Base-by-base conservation (phyloP, 2,888 invertebrate genomes). In the Coelinius sp. region DNA sequence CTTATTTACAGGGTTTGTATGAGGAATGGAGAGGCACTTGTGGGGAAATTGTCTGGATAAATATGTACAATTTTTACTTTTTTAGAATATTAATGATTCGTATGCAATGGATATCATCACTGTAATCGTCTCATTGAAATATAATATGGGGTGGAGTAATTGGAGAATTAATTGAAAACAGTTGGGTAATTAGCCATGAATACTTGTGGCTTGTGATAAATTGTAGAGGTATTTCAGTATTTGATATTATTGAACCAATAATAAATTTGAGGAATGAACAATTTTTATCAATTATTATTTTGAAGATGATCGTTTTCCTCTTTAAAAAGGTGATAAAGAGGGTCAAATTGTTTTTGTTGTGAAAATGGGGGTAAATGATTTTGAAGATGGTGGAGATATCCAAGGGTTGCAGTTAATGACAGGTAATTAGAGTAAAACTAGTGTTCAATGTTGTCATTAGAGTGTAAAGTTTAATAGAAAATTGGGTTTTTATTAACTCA, bases 401-500 rank as follows among this genome's bases (percentile, higher is more conserved):
- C 7, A n/a, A 41, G 41, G 41, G 41, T 41, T 41, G 12, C 41
- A 12, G 41, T 12, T n/a, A 20, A 20, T 49, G 1, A 5, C 8
- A 17, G 46, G 2, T 20, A 20, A 49, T 20, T 49, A 1, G 1
- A 49, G 8, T 3, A 14, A 14, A 49, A 49, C 14, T 49, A 1
- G 46, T 31, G 31, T 31, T 31, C 10, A 20, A 20, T 49, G 46
- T 49, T 49, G 25, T 53, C n/a, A 1, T 53, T 3, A 27, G 24
- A 53, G 25, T 53, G 53, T 25, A n/a, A 25, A 4, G 2, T 53
- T 49, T 22, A n/a, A n/a, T 49, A 24, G 8, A 7, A 22, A 17
- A 66, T 27, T 25, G 49, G 14, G 20, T 49, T 35, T 22, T 63
- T 7, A 41, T 8, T n/a, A 22, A 92, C 95, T 94, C 89, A 97